Conservation (phyloP, 2,797 vertebrate genomes). For the Halcyon badia region DNA sequence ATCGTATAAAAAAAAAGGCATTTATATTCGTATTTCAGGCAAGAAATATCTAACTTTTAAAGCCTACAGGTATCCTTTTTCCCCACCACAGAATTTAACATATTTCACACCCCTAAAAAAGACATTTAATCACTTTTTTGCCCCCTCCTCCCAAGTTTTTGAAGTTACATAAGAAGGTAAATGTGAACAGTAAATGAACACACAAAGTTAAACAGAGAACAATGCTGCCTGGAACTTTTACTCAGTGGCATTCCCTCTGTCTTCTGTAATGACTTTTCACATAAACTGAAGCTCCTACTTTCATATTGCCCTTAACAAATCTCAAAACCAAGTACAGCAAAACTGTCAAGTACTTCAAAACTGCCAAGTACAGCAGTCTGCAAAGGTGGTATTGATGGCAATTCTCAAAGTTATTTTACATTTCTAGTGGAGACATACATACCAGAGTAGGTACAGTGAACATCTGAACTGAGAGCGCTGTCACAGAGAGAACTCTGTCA, state of each 20-base stretch:
- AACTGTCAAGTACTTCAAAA: not conserved
- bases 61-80: not conserved
- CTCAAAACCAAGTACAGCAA: not conserved
- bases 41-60: not conserved
- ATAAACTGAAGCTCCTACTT: not conserved
- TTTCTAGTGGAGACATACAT: constrained; percentile 41
- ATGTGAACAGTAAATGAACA: not conserved
- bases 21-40: not conserved
- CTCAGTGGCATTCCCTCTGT: not conserved
- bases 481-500: constrained; percentile 94
- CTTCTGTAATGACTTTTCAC: not conserved
- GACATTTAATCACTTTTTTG: not conserved
- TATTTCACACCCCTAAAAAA: not conserved
- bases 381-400: not conserved
- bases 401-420: not conserved
- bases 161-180: not conserved
- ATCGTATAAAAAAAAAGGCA: not conserved
- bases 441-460: constrained; percentile 98
- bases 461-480: constrained; percentile 96
- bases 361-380: not conserved
- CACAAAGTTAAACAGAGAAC: not conserved
- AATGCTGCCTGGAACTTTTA: not conserved
- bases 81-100: fast-evolving
- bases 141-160: not conserved
- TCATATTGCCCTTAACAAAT: not conserved